Percentiles rank a stretch among this genome's conserved stretches.
Evolutionary conservation across 1,140 invertebrate species (phyloP).

Genomic region (Psix sp.): DNA sequence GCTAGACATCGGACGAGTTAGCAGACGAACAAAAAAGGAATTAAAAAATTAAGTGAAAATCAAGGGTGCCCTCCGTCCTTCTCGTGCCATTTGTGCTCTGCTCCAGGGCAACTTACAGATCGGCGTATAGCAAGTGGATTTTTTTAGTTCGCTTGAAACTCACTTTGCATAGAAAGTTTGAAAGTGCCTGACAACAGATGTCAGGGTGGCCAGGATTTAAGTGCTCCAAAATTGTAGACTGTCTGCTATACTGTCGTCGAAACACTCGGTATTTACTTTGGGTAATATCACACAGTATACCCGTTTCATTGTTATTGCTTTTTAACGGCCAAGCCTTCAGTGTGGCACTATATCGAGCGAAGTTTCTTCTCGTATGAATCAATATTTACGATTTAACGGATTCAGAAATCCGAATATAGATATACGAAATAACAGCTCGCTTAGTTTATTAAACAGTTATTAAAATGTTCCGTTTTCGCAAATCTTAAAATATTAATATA

Average conservation of each 20-base stretch:
- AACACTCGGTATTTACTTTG: constrained; percentile 34
- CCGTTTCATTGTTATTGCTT: not conserved
- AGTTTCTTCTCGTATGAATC: too few species aligned
- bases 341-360: too few species aligned
- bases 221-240: constrained; percentile 61
- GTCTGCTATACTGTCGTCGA: constrained; percentile 10
- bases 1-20: constrained; percentile 50
- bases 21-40: constrained; percentile 54
- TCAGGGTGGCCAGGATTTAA: constrained; percentile 62
- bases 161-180: constrained; percentile 69
- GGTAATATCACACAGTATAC: not conserved
- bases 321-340: too few species aligned
- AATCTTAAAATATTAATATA: too few species aligned
- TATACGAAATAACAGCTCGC: too few species aligned
- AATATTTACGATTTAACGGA: too few species aligned
- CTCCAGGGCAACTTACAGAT: constrained; percentile 44
- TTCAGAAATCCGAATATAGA: too few species aligned
- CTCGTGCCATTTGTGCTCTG: constrained; percentile 39
- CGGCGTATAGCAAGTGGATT: constrained; percentile 56
- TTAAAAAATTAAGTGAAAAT: constrained; percentile 62
- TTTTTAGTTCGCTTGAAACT: constrained; percentile 37
- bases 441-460: too few species aligned
- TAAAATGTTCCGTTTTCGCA: too few species aligned
- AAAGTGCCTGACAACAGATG: constrained; percentile 65
- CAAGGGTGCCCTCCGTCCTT: constrained; percentile 37